Conservation (phyloP, 2,113 vertebrate species). For the Varanus salvator region DNA sequence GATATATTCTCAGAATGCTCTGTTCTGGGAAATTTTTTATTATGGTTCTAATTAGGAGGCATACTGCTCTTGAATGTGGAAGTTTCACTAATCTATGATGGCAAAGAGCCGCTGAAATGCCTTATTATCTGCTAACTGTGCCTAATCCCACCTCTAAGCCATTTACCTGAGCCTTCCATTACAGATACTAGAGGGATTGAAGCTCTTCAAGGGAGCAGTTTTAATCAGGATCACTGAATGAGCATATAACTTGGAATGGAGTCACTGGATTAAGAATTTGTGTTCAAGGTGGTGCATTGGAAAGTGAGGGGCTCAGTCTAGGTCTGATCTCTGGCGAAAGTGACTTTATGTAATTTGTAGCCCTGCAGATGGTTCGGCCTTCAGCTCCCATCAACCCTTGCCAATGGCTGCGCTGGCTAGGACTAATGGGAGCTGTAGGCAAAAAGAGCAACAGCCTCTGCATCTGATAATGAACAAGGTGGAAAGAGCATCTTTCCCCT, state of each 20-base stretch:
- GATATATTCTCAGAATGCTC: too few species aligned
- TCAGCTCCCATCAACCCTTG: background rate
- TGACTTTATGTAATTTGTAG: background rate
- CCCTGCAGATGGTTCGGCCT: too few species aligned
- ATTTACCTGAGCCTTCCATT: background rate
- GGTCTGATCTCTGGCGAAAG: background rate
- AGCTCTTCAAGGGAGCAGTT: background rate
- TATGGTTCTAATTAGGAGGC: background rate
- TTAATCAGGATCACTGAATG: slow-evolving; percentile 43
- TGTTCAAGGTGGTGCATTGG: background rate
- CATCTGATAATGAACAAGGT: background rate
- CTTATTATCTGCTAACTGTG: background rate
- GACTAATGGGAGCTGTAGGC: background rate
- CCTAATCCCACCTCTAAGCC: background rate
- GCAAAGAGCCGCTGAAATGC: background rate
- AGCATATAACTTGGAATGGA: slow-evolving; percentile 21
- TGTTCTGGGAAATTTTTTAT: too few species aligned
- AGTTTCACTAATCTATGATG: background rate
- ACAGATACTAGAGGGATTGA: slow-evolving; percentile 44
- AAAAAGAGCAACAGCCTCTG: background rate
- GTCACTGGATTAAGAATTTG: background rate
- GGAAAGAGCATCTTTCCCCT: background rate
- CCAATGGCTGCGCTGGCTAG: background rate
- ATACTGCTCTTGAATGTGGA: background rate
- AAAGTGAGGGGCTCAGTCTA: background rate